Evolutionary conservation across 2,113 vertebrate species (phyloP), one percentile per base, ranked within the genome.

Genomic region (Aegypius monachus): DNA sequence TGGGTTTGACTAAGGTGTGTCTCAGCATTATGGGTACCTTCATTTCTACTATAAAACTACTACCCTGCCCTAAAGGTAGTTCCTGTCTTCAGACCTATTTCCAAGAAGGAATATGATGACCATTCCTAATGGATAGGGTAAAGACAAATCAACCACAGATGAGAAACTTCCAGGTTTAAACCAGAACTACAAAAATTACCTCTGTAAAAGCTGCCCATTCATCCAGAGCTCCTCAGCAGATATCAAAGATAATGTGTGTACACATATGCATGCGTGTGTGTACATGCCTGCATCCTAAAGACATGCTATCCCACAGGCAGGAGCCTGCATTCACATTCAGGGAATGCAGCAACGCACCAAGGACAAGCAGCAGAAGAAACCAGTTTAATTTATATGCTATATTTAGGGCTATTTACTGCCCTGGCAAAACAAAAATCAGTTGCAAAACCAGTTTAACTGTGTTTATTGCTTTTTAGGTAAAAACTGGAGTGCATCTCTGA

Each of bases 191-290:
- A 72, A 14, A 66, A 56, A n/a, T 5, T 1, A 40, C 27, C 55
- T 59, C 43, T 38, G 61, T 34, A 61, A 86, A 40, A 71, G 52
- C 52, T 77, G 58, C 58, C 22, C 38, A 9, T 32, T 52, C 53
- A 68, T 19, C 43, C 82, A 53, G 43, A 80, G 22, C 23, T 75
- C 62, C 67, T 58, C 50, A 74, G 56, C 36, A 63, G 61, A 62
- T 43, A 36, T 27, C 21, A 59, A 10, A 62, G 47, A 40, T 16
- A 75, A 50, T 0, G 2, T 6, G 16, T 26, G 21, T 19, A 38
- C 47, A 38, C 2, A 0, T 13, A 27, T 0, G 6, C 40, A 18
- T 1, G 4, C 3, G 0, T 10, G 66, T 8, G 2, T 25, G 9
- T 23, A 27, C n/a, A 9, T 31, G 36, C 40, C 43, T 36, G 53